Evolutionary conservation across 2,797 vertebrate species (phyloP), one percentile per base, ranked within the genome.

Genomic region (Otus scops): DNA sequence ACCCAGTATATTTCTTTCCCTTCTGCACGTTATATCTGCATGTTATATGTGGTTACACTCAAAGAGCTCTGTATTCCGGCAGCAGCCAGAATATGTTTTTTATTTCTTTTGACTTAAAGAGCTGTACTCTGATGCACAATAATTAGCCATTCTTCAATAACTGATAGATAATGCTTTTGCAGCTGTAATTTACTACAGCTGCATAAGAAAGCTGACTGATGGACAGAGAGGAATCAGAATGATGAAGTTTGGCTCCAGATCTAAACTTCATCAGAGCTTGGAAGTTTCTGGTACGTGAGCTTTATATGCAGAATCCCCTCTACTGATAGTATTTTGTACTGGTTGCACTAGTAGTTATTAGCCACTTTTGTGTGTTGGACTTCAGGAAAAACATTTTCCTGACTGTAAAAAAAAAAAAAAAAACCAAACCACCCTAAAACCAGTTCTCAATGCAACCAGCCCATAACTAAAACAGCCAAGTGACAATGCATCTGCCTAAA

Each of bases 171-270:
- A 95, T 79, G 18, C 69, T 76, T 84, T 84, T 88, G 69, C 85
- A 94, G 79, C 53, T 91, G 80, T 77, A 63, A 50, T 79, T 93
- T 88, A n/a, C 65, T 82, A 27, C 82, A 96, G 79, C 73, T 95
- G 73, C 36, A 6, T 61, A 47, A 65, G 88, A 63, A 80, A 43
- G 19, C 36, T 67, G 54, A 54, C 45, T 85, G 82, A 69, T 63
- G 91, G 79, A 63, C 61, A 21, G 65, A 51, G 41, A 70, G 38
- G 34, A 89, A 45, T 17, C 39, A 47, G 39, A 78, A 65, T 50
- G 34, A n/a, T 39, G 28, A 56, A 28, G 41, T 20, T 83, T 68
- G 30, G 21, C 57, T 78, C n/a, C 59, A 76, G 47, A 63, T 73
- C 13, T 54, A 73, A 81, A 76, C 47, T 47, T 59, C 43, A 59